Base-by-base conservation (phyloP, 2,888 invertebrate species). In the Drosophila barbarae region DNA sequence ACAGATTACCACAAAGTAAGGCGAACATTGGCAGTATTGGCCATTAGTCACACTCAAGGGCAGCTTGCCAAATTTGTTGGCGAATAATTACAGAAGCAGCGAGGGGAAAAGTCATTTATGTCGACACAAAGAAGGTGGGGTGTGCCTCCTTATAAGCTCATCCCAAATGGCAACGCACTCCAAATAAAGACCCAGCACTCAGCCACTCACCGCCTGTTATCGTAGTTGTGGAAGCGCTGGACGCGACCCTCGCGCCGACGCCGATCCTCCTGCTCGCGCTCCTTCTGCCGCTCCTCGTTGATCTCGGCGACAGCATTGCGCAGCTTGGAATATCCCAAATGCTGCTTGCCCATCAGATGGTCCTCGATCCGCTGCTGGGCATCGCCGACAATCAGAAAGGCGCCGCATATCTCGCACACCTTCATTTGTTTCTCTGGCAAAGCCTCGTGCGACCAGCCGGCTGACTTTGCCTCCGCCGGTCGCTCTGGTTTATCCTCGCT, bases 361-460 rank as follows among this genome's bases (percentile, higher is more conserved):
- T 99, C 99, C 85, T 99, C 98, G 61, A 99, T 96, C 66, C 99
- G 92, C 87, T 98, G 98, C 86, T 98, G 98, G 3, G 98, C 99
- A 90, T 99, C 99, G 9, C 98, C 98, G 9, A 99, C 97, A 81
- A 99, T 99, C n/a, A 99, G 92, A 90, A 99, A 98, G 8, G 99
- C 98, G 1, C 99, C 99, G 88, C 99, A 99, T 2, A 98, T 96
- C 76, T 97, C 96, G 89, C 99, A 99, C 18, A 99, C 99, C 90
- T 98, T 98, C 98, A 99, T 98, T 88, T 97, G 97, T 89, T 99
- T 98, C 89, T 97, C 97, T 87, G 97, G 96, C 9, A 96, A 94
- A 1, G 95, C 94, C 89, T 96, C 96, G 90, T 94, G 91, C 53
- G 92, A 92, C 93, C 93, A 93, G 30, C 41, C 41, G 28, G 41